A percentile compares a stretch with the other conserved stretches of the same genome.
These are phyloP conservation scores for Ellobium chinense DNA, from an alignment of 2,888 invertebrate genomes.

Conservation along the genomic window DNA sequence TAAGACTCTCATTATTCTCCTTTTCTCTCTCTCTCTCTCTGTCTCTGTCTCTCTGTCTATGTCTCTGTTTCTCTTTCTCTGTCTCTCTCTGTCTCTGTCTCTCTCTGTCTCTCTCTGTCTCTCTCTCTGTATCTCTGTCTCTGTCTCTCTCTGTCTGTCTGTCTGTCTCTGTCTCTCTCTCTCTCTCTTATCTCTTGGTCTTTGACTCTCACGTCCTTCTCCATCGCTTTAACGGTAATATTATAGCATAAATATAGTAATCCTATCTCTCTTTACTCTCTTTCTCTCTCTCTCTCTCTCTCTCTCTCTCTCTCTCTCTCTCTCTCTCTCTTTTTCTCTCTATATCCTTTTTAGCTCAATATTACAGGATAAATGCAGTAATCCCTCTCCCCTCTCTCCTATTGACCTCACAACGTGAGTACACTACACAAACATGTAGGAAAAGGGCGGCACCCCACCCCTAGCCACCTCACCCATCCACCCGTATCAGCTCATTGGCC, in stretches of 20 bases:
- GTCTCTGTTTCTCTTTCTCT: neutral
- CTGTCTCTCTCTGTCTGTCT: neutral
- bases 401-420: too few species aligned
- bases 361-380: too few species aligned
- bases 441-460: too few species aligned
- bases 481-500: too few species aligned
- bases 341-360: neutral
- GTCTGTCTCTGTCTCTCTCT: neutral
- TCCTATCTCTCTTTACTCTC: neutral
- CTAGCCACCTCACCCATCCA: too few species aligned
- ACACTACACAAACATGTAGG: too few species aligned
- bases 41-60: neutral
- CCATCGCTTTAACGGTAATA: neutral
- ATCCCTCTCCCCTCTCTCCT: neutral
- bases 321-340: neutral
- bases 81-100: neutral
- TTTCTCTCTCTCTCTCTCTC: neutral
- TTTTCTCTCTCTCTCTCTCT: neutral
- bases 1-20: neutral
- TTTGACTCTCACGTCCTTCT: neutral
- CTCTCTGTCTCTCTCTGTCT: neutral
- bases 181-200: neutral
- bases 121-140: neutral
- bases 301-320: neutral
- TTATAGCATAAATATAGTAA: too few species aligned